Evolutionary conservation across 2,888 invertebrate species (phyloP).

Genomic region (Ochlodes sylvanus): DNA sequence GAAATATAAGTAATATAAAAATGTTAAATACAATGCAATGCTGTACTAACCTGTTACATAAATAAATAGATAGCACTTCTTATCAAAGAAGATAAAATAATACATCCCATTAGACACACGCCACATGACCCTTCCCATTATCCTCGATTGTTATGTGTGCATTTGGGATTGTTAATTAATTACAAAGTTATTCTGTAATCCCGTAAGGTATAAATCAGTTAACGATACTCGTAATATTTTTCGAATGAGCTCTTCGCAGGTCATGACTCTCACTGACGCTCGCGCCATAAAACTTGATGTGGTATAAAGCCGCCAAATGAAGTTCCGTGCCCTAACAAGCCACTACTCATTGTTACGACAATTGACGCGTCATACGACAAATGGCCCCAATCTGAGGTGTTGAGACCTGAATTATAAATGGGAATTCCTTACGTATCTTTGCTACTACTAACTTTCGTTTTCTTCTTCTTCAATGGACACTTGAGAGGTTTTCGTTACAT

Average conservation of each 20-base stretch:
- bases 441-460: not conserved
- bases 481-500: too few species aligned
- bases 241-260: constrained; percentile 23
- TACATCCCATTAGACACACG: too few species aligned
- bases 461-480: too few species aligned
- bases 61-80: too few species aligned
- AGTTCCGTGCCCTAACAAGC: constrained; percentile 73
- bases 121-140: too few species aligned
- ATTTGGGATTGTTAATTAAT: not conserved
- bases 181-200: not conserved
- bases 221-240: constrained; percentile 13
- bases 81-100: too few species aligned
- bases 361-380: constrained; percentile 58
- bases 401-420: constrained; percentile 38
- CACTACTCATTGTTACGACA: constrained; percentile 72
- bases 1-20: too few species aligned
- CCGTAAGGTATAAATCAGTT: constrained; percentile 11
- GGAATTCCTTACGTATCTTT: constrained; percentile 15
- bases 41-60: too few species aligned
- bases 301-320: constrained; percentile 72
- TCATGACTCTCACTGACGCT: constrained; percentile 27
- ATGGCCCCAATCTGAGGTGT: constrained; percentile 46
- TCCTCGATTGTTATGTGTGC: too few species aligned
- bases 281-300: constrained; percentile 63
- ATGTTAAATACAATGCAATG: too few species aligned